Evolutionary conservation across 2,113 vertebrate genomes (phyloP), one percentile per base, ranked within the genome.

Genomic region (Ictidomys tridecemlineatus): DNA sequence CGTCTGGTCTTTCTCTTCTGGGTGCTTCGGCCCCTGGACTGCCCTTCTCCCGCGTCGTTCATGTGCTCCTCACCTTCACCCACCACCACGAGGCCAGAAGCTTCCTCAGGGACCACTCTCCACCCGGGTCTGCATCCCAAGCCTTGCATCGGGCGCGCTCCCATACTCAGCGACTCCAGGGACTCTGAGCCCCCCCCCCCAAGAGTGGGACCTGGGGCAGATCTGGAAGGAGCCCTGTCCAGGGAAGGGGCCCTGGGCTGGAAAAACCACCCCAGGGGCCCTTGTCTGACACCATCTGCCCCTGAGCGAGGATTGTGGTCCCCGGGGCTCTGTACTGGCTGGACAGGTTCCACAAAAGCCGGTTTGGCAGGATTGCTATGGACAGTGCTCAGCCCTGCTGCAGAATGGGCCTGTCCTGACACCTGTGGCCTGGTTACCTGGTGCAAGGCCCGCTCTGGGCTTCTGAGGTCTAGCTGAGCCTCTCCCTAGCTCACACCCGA

Each of bases 331-430:
- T 88, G 83, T 61, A 56, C 58, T 70, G 32, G 89, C 78, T 63
- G 22, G 83, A 67, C 97, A 95, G 92, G 96, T 92, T 97, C 76
- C 22, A 70, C 18, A 74, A 45, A 45, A 45, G 67, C 97, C 30
- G 14, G 97, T 93, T 96, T 53, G 70, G 51, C 96, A 94, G 92
- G 97, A 93, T 90, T 85, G 79, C 89, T 73, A 42, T 12, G 86
- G 83, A 80, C 26, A 24, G 74, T 17, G 16, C 39, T 69, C 37
- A 79, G 90, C 51, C 18, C 67, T 8, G 67, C 67, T n/a, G 67
- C 32, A 70, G 34, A 69, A 69, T 12, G 14, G 13, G 65, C 65
- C 65, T 7, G 9, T 51, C 32, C 28, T 65, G 32, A 77, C 34
- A 61, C 78, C 65, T 70, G 9, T 37, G 82, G 67, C 24, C 70